Evolutionary conservation across 1,140 invertebrate genomes (phyloP), one percentile per base, ranked within the genome.

Genomic region (Trinorchestia longiramus): DNA sequence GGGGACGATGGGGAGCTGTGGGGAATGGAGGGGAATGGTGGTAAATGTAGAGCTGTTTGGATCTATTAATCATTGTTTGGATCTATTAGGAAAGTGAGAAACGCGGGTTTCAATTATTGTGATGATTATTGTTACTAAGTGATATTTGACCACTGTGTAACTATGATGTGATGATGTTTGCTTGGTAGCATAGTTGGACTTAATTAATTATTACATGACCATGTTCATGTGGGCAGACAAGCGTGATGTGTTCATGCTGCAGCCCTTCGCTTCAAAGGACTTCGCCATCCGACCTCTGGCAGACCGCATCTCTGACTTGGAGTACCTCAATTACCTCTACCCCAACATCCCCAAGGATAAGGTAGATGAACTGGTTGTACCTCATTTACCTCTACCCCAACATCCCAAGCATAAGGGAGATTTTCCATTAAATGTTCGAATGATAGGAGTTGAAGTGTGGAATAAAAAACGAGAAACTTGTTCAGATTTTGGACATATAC

Each of bases 211-310:
- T 53, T 8, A 53, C 47, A 53, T 8, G 19, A 53, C 19, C 11
- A 15, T 41, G 11, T 90, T 41, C 17, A 6, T 28, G 43, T 90
- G 36, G 41, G 95, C 90, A 95, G 95, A 96, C 77, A 97, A 98
- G 97, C 97, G 97, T 0, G 98, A 98, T 97, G 98, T 99, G 0
- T 98, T 98, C 97, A 99, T 98, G 98, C 97, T 99, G 0, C 98
- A 99, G 97, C 99, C 99, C 3, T 99, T 99, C 97, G 99, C 98
- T 0, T 98, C 98, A 17, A 98, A 99, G 97, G 99, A 99, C 97
- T 99, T 99, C 97, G 98, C 98, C 53, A 99, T 99, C 96, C 98
- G 99, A 47, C 98, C 98, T 87, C 97, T 99, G 47, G 99, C 99
- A 0, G 99, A 99, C 97, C 97, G 99, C 42, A 98, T 99, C 95